phyloP scores from a whole-genome alignment of 2,113 vertebrate genomes.

The Oryzias curvinotus region DNA sequence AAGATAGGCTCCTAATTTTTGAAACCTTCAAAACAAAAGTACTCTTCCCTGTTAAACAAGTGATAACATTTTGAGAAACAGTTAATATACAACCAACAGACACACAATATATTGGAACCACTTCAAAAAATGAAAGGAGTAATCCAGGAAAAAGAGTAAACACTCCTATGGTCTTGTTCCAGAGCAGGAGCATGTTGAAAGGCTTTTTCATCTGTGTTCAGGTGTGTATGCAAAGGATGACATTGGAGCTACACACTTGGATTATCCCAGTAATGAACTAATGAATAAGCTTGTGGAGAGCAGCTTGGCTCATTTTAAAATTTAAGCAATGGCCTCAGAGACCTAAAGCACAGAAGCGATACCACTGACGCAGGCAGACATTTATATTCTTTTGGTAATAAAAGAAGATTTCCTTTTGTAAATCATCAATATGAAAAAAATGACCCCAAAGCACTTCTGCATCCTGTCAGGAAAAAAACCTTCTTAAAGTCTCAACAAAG shows the following conservation, averaged over 20 bases:
- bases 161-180: conserved; percentile 11
- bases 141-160: conserved; percentile 16
- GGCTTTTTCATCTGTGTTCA: conserved; percentile 8
- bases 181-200: conserved; percentile 7
- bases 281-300: conserved; percentile 53
- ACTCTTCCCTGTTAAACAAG: conserved; percentile 5
- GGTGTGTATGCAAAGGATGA: conserved; percentile 12
- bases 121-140: background rate
- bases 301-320: conserved; percentile 39
- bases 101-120: background rate
- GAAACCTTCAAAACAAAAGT: background rate
- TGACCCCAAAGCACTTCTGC: conserved; percentile 8
- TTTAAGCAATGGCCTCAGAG: conserved; percentile 1
- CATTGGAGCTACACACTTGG: conserved; percentile 26
- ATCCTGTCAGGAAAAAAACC: conserved; percentile 19
- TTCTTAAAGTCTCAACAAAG: conserved; percentile 24
- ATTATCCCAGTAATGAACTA: conserved; percentile 52
- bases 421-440: conserved; percentile 14
- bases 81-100: background rate
- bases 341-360: conserved; percentile 19
- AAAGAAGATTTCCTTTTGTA: background rate
- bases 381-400: background rate
- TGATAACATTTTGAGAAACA: conserved; percentile 25
- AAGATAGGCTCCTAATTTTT: background rate
- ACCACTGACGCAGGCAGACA: background rate